Conservation (phyloP, 2,888 invertebrate genomes). For the Nematopogon swammerdamellus region DNA sequence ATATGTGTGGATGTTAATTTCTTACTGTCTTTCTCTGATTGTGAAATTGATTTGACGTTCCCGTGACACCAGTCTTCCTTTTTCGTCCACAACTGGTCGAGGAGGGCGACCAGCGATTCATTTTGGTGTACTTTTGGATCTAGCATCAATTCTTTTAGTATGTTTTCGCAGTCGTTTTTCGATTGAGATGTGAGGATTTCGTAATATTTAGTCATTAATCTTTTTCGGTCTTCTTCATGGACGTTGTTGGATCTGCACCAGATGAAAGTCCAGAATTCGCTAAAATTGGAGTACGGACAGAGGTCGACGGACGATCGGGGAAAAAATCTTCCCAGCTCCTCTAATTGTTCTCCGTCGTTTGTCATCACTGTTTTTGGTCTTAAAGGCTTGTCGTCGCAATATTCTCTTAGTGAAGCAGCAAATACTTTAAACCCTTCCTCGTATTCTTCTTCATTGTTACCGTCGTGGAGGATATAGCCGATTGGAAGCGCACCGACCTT, state of each 20-base stretch:
- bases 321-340: neutral
- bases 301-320: neutral
- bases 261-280: neutral
- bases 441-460: slow-evolving; percentile 12
- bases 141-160: neutral
- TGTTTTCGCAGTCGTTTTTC: neutral
- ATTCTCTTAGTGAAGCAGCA: slow-evolving; percentile 14
- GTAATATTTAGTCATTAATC: neutral
- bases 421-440: slow-evolving; percentile 15
- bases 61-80: too few species aligned
- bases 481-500: slow-evolving; percentile 19
- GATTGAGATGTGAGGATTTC: neutral
- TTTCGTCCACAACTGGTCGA: neutral
- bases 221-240: neutral
- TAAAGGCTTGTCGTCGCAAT: slow-evolving; percentile 12
- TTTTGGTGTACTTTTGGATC: neutral
- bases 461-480: slow-evolving; percentile 17
- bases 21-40: neutral
- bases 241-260: neutral
- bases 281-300: neutral
- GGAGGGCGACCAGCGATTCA: too few species aligned
- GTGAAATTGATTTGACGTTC: neutral
- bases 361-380: slow-evolving; percentile 16
- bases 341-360: slow-evolving; percentile 10
- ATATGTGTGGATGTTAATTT: neutral